Evolutionary conservation across 2,113 vertebrate species (phyloP).

Genomic region (Carassius gibelio): DNA sequence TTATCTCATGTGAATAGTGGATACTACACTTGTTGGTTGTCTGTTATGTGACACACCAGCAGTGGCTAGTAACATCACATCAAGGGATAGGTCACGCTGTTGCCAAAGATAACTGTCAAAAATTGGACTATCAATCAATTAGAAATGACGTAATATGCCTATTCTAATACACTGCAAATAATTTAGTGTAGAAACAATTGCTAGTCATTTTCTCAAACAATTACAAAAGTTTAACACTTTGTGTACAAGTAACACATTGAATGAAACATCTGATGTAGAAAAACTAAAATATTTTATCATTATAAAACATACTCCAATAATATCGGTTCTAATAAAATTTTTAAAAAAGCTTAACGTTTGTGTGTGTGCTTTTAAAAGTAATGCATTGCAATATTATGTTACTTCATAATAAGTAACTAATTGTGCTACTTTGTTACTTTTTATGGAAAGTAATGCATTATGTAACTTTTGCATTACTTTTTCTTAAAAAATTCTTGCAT

Average conservation of each 20-base stretch:
- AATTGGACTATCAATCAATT: not conserved
- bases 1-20: conserved; percentile 38
- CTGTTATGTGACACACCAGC: not conserved
- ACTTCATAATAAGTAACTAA: not conserved
- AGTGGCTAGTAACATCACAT: too few relatives aligned
- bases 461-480: too few relatives aligned
- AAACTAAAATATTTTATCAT: too few relatives aligned
- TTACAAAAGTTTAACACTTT: not conserved
- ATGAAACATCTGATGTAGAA: not conserved
- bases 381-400: not conserved
- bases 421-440: too few relatives aligned
- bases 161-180: not conserved
- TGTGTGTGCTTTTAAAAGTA: not conserved
- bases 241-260: not conserved
- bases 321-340: too few relatives aligned
- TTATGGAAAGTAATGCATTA: too few relatives aligned
- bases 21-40: conserved; percentile 27
- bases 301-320: not conserved
- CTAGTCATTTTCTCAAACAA: not conserved
- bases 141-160: not conserved
- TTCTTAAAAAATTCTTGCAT: not conserved
- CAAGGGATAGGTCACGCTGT: conserved; percentile 21
- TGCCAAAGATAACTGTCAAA: conserved; percentile 2
- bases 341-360: not conserved
- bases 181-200: not conserved